Base-by-base conservation (phyloP, 2,113 vertebrate species). In the Tupaia chinensis region DNA sequence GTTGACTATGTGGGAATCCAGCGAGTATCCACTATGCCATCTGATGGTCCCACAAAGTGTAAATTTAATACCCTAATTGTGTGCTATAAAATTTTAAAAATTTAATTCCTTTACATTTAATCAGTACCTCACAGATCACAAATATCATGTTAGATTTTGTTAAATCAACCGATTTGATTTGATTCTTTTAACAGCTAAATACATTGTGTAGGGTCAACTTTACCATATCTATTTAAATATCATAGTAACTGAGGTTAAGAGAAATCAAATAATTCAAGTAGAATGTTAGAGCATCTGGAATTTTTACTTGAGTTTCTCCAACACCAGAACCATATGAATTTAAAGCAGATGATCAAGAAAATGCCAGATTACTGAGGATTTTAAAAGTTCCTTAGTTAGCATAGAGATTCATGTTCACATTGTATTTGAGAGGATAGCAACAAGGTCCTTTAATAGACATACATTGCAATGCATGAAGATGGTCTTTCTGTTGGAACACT, bases 101-200 rank as follows among this genome's bases (percentile, higher is more conserved):
- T 1, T 70, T 65, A 80, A 87, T 89, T 20, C 8, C 11, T 27
- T 93, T 82, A 72, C 13, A 66, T 93, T 95, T 93, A 93, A 87
- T 93, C 87, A 77, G 56, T 77, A 4, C 13, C 16, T 83, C 29
- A 32, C 25, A 80, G 85, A 66, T 84, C 56, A 89, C 27, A 95
- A 91, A 61, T 15, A 68, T 87, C 79, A 78, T 22, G 79, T 70
- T 66, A 76, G 7, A 72, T 81, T 95, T 79, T 13, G 68, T 76
- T 76, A 66, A 84, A 91, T 94, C 15, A 88, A 82, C 87, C 83
- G 19, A 53, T 54, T 70, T 61, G 12, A 95, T 66, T 80, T 92
- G 66, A 68, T 80, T 13, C 58, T 70, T 83, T 32, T 61, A 91
- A 72, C 16, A 91, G 4, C 11, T 69, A 32, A 78, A 60, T 69